Evolutionary conservation across 2,888 invertebrate genomes (phyloP).

Genomic region (Drosophila hawaiiensis): DNA sequence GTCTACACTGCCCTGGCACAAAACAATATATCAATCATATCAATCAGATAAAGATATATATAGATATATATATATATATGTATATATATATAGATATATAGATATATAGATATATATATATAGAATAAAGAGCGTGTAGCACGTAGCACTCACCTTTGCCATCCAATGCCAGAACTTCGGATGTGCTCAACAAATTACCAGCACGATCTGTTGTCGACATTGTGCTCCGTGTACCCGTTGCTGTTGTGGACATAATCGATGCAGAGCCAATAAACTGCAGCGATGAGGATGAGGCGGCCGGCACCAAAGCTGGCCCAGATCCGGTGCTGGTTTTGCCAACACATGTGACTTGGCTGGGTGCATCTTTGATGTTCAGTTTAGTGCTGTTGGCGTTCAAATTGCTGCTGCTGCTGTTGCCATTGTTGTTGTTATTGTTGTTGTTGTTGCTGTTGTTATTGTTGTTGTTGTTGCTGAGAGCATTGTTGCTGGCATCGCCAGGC

Average conservation of each 20-base stretch:
- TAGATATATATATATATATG: no score
- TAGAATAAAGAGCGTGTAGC: not conserved
- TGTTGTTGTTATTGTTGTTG: constrained; percentile 34
- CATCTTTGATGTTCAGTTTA: constrained; percentile 56
- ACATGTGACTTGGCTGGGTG: constrained; percentile 33
- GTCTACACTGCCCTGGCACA: no score
- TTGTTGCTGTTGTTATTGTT: constrained; percentile 56
- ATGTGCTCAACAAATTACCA: constrained; percentile 47
- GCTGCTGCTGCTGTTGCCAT: constrained; percentile 37
- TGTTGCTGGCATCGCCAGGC: constrained; percentile 46
- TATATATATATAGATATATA: not conserved
- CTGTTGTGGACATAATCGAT: constrained; percentile 53
- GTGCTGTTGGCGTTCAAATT: constrained; percentile 41
- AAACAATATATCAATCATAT: no score
- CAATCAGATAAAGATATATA: not conserved
- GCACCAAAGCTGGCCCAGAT: constrained; percentile 20
- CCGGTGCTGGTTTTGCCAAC: constrained; percentile 21
- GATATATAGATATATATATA: no score
- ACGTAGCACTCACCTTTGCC: constrained; percentile 86
- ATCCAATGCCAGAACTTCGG: constrained; percentile 84
- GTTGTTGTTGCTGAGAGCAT: constrained; percentile 54
- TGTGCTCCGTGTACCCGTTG: constrained; percentile 44
- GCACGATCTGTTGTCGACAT: constrained; percentile 45
- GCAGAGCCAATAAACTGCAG: constrained; percentile 46
- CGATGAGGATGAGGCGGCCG: constrained; percentile 30